A percentile compares a stretch with the other conserved stretches of the same genome.
Evolutionary conservation across 2,113 vertebrate genomes (phyloP).

Genomic region (Caranx melampygus): DNA sequence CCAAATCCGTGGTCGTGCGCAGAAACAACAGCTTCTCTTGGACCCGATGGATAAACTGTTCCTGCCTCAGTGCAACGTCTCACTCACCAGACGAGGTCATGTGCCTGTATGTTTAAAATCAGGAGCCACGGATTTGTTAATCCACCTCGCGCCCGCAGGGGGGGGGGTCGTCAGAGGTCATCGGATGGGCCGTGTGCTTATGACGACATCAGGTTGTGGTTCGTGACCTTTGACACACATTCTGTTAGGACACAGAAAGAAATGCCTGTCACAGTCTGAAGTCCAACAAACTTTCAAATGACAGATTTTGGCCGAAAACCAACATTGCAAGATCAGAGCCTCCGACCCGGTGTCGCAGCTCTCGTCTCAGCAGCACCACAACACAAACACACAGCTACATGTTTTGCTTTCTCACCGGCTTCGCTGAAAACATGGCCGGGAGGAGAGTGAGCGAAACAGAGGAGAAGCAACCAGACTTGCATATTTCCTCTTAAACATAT

Average conservation of each 20-base stretch:
- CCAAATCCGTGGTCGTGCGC: conserved; percentile 7
- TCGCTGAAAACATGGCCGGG: no score
- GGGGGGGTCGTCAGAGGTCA: neutral
- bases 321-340: no score
- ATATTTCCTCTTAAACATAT: no score
- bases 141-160: neutral
- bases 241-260: neutral
- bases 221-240: neutral
- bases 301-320: no score
- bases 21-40: conserved; percentile 52
- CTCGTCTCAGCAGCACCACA: no score
- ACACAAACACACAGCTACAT: no score
- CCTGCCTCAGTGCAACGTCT: conserved; percentile 45
- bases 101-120: conserved; percentile 20
- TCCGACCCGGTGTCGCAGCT: no score
- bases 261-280: no score
- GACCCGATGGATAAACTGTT: conserved; percentile 54
- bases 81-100: conserved; percentile 36
- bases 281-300: no score
- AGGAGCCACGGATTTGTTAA: conserved; percentile 1
- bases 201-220: neutral
- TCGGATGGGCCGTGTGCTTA: neutral
- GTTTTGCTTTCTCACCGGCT: no score
- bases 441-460: no score
- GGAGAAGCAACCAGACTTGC: no score